Evolutionary conservation across 2,888 invertebrate species (phyloP).

Genomic region (Acanthococcus lagerstroemiae): DNA sequence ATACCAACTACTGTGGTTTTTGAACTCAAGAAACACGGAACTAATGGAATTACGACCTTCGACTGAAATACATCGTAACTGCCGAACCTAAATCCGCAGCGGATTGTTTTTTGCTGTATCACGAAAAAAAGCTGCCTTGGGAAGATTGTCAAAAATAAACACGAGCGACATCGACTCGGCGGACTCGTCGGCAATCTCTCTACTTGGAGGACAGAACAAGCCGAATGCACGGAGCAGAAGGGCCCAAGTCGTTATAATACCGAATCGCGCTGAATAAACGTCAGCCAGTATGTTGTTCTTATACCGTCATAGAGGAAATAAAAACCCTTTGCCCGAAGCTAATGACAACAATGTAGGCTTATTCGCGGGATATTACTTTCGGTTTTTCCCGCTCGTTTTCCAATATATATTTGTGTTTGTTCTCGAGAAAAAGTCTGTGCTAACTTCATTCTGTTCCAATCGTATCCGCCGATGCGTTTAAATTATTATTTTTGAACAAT

Average conservation of each 20-base stretch:
- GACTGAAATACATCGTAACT: too few species aligned
- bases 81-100: background rate
- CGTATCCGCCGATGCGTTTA: background rate
- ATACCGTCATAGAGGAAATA: background rate
- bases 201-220: background rate
- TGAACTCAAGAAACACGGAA: too few species aligned
- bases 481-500: too few species aligned
- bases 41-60: too few species aligned
- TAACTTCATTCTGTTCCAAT: background rate
- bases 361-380: background rate
- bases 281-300: background rate
- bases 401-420: background rate
- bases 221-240: too few species aligned
- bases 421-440: background rate
- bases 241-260: background rate
- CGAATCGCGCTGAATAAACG: background rate
- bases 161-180: constrained; percentile 10
- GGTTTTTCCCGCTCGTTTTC: background rate
- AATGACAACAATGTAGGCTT: background rate
- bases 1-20: too few species aligned
- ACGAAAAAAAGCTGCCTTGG: constrained; percentile 22
- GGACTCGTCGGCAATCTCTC: background rate
- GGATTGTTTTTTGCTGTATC: constrained; percentile 22
- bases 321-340: background rate
- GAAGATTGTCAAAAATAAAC: constrained; percentile 21